Percentiles rank a stretch among this genome's conserved stretches.
Conservation (phyloP, 2,113 vertebrate species). For the Carassius gibelio region DNA sequence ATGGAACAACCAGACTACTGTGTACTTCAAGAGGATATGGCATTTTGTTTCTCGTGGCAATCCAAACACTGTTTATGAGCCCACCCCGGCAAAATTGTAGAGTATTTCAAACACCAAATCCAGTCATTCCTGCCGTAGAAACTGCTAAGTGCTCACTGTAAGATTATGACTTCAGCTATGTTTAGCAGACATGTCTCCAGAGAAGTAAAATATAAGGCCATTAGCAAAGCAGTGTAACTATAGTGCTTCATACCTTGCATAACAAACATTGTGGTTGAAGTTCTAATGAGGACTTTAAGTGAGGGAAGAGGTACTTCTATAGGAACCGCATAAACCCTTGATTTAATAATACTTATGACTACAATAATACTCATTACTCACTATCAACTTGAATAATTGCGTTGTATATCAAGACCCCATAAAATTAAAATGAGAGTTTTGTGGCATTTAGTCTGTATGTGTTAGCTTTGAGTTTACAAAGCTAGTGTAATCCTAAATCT, state of each 20-base stretch:
- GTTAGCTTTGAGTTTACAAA: neutral
- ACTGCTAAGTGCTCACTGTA: slow-evolving; percentile 27
- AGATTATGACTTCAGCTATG: slow-evolving; percentile 43
- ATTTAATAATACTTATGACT: slow-evolving; percentile 18
- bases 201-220: slow-evolving; percentile 41
- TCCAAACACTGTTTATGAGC: slow-evolving; percentile 10
- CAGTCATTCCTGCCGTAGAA: neutral
- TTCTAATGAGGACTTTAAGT: slow-evolving; percentile 21
- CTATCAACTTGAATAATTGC: neutral
- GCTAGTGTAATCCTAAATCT: neutral
- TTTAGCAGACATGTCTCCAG: slow-evolving; percentile 35
- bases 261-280: slow-evolving; percentile 41
- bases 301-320: neutral
- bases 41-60: neutral
- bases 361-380: neutral
- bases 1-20: slow-evolving; percentile 11
- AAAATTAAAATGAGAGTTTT: neutral
- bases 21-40: slow-evolving; percentile 6
- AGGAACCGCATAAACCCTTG: slow-evolving; percentile 1
- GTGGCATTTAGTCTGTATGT: neutral
- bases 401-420: neutral
- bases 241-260: slow-evolving; percentile 35
- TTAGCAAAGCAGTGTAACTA: slow-evolving; percentile 36
- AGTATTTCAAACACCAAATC: slow-evolving; percentile 17
- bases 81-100: neutral